phyloP scores from a whole-genome alignment of 2,797 vertebrate species.

The Hybognathus amarus region DNA sequence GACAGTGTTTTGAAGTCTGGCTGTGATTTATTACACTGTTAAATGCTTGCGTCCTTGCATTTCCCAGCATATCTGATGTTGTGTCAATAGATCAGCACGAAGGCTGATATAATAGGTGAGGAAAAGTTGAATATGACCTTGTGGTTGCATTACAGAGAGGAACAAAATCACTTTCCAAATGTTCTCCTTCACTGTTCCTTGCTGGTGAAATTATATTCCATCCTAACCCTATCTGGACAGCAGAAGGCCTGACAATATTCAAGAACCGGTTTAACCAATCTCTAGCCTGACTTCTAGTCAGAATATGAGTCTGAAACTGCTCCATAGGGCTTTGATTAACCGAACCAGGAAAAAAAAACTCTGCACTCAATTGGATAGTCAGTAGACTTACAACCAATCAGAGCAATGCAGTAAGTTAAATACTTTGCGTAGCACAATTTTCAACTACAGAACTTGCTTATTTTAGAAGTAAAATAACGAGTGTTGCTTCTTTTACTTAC shows the following conservation, averaged over 20 bases:
- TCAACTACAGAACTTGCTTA: too few relatives aligned
- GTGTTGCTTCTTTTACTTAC: too few relatives aligned
- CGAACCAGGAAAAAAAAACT: too few relatives aligned
- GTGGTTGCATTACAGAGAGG: not conserved
- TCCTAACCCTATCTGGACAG: not conserved
- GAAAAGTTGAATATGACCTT: not conserved
- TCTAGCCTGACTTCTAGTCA: too few relatives aligned
- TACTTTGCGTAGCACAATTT: too few relatives aligned
- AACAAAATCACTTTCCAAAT: not conserved
- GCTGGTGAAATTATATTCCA: not conserved
- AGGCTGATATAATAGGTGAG: not conserved
- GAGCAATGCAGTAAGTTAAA: too few relatives aligned
- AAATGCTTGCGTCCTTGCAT: not conserved
- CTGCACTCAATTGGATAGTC: too few relatives aligned
- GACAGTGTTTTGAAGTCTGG: conserved; percentile 50
- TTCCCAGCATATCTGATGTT: conserved; percentile 3
- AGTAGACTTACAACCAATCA: too few relatives aligned
- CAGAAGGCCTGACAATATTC: not conserved
- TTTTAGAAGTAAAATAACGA: too few relatives aligned
- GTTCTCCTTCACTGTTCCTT: not conserved
- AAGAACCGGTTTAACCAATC: not conserved
- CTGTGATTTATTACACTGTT: conserved; percentile 1
- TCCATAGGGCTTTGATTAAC: too few relatives aligned
- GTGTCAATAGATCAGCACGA: not conserved
- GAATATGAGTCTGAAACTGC: too few relatives aligned